Evolutionary conservation across 2,888 invertebrate genomes (phyloP), one percentile per base, ranked within the genome.

Genomic region (Netelia fuscicornis): DNA sequence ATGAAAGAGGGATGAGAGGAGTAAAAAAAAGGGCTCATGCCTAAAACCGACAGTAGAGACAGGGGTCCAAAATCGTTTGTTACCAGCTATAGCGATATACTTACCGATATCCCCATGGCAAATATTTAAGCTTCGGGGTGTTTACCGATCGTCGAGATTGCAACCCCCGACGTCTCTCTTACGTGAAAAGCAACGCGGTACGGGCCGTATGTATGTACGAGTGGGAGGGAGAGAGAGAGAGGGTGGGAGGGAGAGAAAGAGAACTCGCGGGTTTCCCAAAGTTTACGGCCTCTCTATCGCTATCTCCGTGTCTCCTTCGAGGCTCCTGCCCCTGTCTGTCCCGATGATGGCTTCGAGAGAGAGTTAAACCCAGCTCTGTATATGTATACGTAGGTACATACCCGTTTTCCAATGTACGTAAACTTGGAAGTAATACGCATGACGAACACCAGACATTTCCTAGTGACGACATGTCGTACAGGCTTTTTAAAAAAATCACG

Each of bases 131-230:
- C 86, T 81, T 79, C 77, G 78, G 37, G 65, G 72, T 86, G 86
- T 87, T 86, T 87, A 65, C 83, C 75, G 87, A 87, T 87, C 86
- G 85, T 79, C 85, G 85, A 85, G 85, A 85, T 85, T 85, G 85
- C 85, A 81, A 58, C 75, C 78, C 80, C 80, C 76, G 64, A 80
- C 52, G 71, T 82, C 79, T 85, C 85, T 65, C 79, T 83, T 64
- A 74, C 64, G 74, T 56, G 70, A 84, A 77, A 68, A 48, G 84
- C 68, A 64, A 65, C 44, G 10, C 6, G 70, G 70, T 42, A 37
- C 44, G 81, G 52, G 62, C 62, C 48, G 11, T 2, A 13, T 13
- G 48, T 13, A 13, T 13, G 48, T 13, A 13, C 10, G 58, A 58
- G 58, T 20, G 20, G 20, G 58, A 23, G 20, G 10, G 20, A 44